These are phyloP conservation scores for Enhydra lutris DNA, from an alignment of 2,113 vertebrate species.

Conservation along the genomic window DNA sequence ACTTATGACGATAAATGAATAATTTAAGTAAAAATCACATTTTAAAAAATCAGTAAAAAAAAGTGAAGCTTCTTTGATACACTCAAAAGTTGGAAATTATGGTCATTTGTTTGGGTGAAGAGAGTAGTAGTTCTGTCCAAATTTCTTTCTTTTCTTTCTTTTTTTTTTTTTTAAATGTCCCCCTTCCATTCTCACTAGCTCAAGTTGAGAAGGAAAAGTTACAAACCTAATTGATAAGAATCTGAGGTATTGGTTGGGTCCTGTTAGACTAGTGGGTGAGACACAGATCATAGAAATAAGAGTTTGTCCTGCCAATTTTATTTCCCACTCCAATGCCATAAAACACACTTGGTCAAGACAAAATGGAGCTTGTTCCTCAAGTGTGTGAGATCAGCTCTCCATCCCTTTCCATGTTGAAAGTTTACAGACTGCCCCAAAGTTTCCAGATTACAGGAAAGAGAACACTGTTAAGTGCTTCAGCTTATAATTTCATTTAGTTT, in stretches of 20 bases:
- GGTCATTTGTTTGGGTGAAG: too few species aligned
- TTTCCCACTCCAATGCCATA: background rate
- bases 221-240: background rate
- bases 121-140: background rate
- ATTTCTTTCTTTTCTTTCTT: too few species aligned
- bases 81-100: background rate
- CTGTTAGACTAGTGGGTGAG: background rate
- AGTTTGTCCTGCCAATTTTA: background rate
- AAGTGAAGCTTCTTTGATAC: background rate
- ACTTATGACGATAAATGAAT: background rate
- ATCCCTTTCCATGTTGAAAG: background rate
- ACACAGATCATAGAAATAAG: background rate
- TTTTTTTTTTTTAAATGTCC: background rate
- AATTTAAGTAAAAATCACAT: background rate
- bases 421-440: background rate
- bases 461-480: background rate
- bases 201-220: background rate
- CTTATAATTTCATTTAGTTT: background rate
- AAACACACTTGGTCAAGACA: background rate
- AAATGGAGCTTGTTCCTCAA: too few species aligned
- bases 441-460: background rate
- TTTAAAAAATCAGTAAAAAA: background rate
- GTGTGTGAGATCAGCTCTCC: background rate
- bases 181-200: background rate
- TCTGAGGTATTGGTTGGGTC: background rate